Evolutionary conservation across 1,140 invertebrate species (phyloP), one percentile per base, ranked within the genome.

Genomic region (Brachionus rotundiformis): DNA sequence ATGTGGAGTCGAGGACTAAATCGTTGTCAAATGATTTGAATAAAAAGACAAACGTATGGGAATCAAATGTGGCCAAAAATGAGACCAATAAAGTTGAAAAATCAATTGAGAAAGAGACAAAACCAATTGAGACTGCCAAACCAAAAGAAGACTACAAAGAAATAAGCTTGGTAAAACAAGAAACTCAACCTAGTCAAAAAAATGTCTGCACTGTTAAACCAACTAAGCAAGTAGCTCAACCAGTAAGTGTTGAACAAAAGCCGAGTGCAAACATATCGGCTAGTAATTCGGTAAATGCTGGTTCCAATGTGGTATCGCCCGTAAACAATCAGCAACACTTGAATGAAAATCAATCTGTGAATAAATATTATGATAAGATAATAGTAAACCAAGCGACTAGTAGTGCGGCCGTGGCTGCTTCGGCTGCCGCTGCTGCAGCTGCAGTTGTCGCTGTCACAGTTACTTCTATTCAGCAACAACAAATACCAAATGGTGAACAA

Each of bases 191-290:
- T 6, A 33, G 16, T 13, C 63, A 68, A 33, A 79, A 79, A 59
- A 79, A 79, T 33, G 47, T 79, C 6, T 79, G 76, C n/a, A 63
- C 76, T 39, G 76, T 79, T 33, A 79, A 79, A 59, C 76, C 76
- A 29, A 79, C 76, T 1, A 47, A 54, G 13, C 76, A 79, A 79
- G 23, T 44, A 23, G 8, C 27, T 6, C 36, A 44, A 47, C 8
- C 73, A 41, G 7, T 39, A 39, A 6, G n/a, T 25, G 1, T 2
- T 25, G 31, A 39, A 10, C 47, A 39, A 54, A 79, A 59, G n/a
- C 25, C 23, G 54, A 79, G 1, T n/a, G 11, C n/a, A 8, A 36
- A 13, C 3, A 27, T 44, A 4, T 27, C 68, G 8, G 33, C 23
- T 19, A 33, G 36, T 33, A 36, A 29, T 19, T 13, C 31, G n/a